Evolutionary conservation across 2,888 invertebrate genomes (phyloP), one percentile per base, ranked within the genome.

Genomic region (Oscheius myriophilus): DNA sequence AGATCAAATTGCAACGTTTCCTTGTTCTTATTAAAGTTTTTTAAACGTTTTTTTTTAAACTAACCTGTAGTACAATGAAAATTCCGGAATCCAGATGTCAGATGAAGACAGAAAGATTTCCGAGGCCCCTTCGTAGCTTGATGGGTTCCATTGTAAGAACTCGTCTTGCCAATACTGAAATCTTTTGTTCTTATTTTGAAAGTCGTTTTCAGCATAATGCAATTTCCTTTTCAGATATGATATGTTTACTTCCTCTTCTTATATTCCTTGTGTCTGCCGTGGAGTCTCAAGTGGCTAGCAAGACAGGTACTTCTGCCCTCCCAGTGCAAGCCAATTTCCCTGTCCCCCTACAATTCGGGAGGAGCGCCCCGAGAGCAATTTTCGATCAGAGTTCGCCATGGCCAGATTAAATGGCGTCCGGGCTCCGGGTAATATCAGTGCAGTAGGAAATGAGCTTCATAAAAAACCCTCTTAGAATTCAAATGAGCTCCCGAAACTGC

Each of bases 151-250:
- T 64, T 79, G 79, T 18, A 86, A 76, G 66, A 81, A 85, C 49
- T 82, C 82, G 71, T 86, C 86, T 55, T 82, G 77, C 86, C 86
- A 86, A 65, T 82, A 85, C 86, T 86, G 78, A 63, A 86, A 80
- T 9, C 11, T 49, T 49, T 6, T 49, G n/a, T 6, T 6, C 6
- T 49, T 18, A 9, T 6, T 49, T 49, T 49, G n/a, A n/a, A n/a
- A n/a, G n/a, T n/a, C 49, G 3, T 23, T 23, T 51, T 21, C 16
- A 42, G 41, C 26, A 63, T 63, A 42, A 18, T 21, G 52, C 26
- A 9, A 25, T 7, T 52, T 18, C 33, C 41, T 7, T 16, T 63
- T 26, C 45, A 26, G n/a, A n/a, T 52, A 26, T 43, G 33, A 6
- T 33, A 9, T 33, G 33, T 33, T 33, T 33, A 33, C 33, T 33